A percentile compares a stretch with the other conserved stretches of the same genome.
phyloP scores from a whole-genome alignment of 2,888 invertebrate species.

The Eilema depressum region DNA sequence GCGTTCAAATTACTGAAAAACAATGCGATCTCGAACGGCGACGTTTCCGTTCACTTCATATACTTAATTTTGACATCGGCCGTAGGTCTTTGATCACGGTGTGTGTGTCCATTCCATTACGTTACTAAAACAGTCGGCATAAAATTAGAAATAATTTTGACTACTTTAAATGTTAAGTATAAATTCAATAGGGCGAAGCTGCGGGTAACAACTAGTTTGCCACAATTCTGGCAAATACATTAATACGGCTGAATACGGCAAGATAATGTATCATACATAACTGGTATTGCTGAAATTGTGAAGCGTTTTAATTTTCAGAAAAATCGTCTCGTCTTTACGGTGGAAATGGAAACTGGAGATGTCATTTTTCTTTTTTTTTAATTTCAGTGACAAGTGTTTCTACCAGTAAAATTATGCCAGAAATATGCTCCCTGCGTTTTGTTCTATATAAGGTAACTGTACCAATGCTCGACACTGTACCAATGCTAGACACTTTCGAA shows the following conservation, averaged over 20 bases:
- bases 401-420: neutral
- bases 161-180: no score
- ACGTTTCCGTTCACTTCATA: slow-evolving; percentile 37
- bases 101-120: slow-evolving; percentile 43
- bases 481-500: no score
- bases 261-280: no score
- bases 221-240: no score
- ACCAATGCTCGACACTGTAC: no score
- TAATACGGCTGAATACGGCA: no score
- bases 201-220: no score
- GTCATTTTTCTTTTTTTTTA: neutral
- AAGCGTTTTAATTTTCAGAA: neutral
- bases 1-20: slow-evolving; percentile 66
- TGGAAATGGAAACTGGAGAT: neutral
- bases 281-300: neutral
- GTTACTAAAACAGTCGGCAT: neutral
- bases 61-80: slow-evolving; percentile 26
- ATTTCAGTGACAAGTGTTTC: neutral
- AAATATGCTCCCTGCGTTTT: no score
- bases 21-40: slow-evolving; percentile 50
- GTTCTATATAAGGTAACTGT: no score
- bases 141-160: neutral
- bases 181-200: no score
- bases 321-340: neutral
- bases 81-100: slow-evolving; percentile 29